Percentiles rank a stretch among this genome's conserved stretches.
Evolutionary conservation across 2,797 vertebrate genomes (phyloP).

Genomic region (Avahi laniger): DNA sequence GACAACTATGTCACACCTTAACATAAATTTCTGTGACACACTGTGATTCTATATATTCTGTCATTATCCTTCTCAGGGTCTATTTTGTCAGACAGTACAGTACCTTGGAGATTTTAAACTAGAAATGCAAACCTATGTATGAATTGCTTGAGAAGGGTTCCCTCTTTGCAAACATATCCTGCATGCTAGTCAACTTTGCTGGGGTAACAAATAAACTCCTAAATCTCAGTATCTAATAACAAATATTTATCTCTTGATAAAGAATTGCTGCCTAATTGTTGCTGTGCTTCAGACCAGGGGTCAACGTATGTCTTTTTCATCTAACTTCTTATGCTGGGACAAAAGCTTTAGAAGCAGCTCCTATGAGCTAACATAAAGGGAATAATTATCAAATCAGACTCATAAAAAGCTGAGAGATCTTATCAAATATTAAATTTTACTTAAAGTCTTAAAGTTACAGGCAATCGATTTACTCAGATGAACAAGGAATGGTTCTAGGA

Average conservation of each 20-base stretch:
- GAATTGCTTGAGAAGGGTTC: neutral
- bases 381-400: neutral
- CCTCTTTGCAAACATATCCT: neutral
- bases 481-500: neutral
- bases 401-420: neutral
- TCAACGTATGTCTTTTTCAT: neutral
- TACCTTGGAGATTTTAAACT: neutral
- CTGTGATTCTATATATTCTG: neutral
- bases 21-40: neutral
- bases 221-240: neutral
- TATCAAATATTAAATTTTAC: neutral
- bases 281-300: neutral
- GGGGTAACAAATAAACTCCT: neutral
- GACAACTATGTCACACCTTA: neutral
- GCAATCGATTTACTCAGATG: neutral
- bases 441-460: neutral
- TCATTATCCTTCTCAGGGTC: neutral
- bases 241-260: neutral
- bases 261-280: neutral
- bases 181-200: neutral
- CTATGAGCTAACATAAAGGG: neutral
- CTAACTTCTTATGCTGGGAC: neutral
- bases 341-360: neutral
- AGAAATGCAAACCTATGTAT: neutral
- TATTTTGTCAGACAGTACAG: neutral